Base-by-base conservation (phyloP, 2,797 vertebrate genomes). In the Platalea minor region DNA sequence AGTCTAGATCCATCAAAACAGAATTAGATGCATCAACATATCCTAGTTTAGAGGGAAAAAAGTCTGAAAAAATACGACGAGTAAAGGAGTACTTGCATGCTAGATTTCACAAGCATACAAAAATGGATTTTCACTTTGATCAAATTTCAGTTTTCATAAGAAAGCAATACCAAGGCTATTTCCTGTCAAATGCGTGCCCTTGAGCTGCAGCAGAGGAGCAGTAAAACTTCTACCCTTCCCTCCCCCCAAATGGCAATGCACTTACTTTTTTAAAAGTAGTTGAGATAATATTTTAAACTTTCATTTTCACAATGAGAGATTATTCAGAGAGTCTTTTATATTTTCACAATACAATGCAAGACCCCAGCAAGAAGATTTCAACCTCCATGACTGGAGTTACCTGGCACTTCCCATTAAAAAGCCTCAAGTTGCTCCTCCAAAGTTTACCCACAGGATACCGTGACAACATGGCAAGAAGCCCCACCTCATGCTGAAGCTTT, bases 161-260 rank as follows among this genome's bases (percentile, higher is more conserved):
- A 93, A 91, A 80, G 82, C 37, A 93, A 93, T 31, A 95, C n/a
- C 24, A 50, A 88, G 76, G 69, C 51, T 78, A 85, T 43, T 94
- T 88, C 60, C 82, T 74, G 69, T 60, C 51, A 94, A 83, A 89
- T 10, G 26, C 2, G 2, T 53, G 61, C 29, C 65, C 53, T 65
- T 60, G 37, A 89, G 64, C 48, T 39, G 17, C 43, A 91, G 25
- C 19, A 88, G 28, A 68, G 7, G 21, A 86, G 70, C 20, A 61
- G 46, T 9, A 67, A 57, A 75, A 92, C 51, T 72, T 81, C 17
- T 43, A 65, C 51, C 29, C 24, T 81, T 88, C 11, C 3, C 33
- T 91, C 28, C 16, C n/a, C n/a, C 5, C 19, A 86, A 67, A 61
- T 0, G 64, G 28, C 12, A 70, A 60, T 10, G 2, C 13, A 5